Evolutionary conservation across 1,140 invertebrate genomes (phyloP).

Genomic region (Sycophaga agraensis): DNA sequence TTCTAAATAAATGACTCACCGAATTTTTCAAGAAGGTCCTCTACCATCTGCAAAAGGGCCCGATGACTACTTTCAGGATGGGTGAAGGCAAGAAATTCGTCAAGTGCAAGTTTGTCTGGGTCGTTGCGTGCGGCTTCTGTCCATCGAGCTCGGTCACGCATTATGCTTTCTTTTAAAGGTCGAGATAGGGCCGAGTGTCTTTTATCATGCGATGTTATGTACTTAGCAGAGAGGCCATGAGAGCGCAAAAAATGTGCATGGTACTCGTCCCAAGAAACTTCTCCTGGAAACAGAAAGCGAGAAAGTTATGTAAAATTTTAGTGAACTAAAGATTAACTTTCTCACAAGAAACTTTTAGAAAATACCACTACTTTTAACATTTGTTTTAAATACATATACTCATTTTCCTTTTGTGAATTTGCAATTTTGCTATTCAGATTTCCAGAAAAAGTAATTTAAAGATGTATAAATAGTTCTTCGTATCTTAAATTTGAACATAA

Average conservation of each 20-base stretch:
- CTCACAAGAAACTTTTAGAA: too few relatives aligned
- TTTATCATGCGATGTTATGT: constrained; percentile 68
- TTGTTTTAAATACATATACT: too few relatives aligned
- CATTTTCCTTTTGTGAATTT: too few relatives aligned
- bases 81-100: constrained; percentile 79
- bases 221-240: constrained; percentile 67
- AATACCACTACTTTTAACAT: too few relatives aligned
- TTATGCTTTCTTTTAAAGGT: constrained; percentile 59
- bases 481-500: too few relatives aligned
- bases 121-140: constrained; percentile 73
- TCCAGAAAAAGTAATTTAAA: too few relatives aligned
- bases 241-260: constrained; percentile 70
- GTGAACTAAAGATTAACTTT: too few relatives aligned
- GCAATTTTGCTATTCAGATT: too few relatives aligned
- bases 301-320: too few relatives aligned
- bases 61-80: constrained; percentile 81
- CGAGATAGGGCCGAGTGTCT: constrained; percentile 61
- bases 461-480: too few relatives aligned
- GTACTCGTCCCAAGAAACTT: constrained; percentile 79
- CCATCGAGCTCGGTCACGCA: constrained; percentile 78
- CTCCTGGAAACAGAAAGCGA: too few relatives aligned
- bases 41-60: constrained; percentile 71
- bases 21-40: constrained; percentile 75
- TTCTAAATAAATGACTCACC: too few relatives aligned
- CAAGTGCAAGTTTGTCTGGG: constrained; percentile 71